Evolutionary conservation across 1,140 invertebrate species (phyloP).

Genomic region (Orchestia grillus): DNA sequence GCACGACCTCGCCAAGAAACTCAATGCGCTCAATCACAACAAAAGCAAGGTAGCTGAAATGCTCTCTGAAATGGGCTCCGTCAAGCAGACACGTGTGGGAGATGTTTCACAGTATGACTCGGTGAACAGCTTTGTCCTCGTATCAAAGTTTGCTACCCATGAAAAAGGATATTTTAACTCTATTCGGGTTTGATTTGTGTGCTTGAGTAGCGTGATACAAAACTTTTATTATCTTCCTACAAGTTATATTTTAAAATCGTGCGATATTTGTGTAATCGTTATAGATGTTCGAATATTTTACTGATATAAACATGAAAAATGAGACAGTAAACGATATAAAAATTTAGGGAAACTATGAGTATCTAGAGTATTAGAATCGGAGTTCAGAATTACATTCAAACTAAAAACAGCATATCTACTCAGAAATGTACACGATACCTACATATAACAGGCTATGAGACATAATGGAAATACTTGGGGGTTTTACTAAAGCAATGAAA

Average conservation of each 20-base stretch:
- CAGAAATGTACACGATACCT: not conserved
- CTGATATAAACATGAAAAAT: not conserved
- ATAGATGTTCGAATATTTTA: not conserved
- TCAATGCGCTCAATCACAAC: slow-evolving; percentile 62
- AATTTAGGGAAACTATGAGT: not conserved
- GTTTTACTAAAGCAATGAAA: too few relatives aligned
- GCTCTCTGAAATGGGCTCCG: not conserved
- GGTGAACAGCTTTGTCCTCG: not conserved
- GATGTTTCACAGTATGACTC: not conserved
- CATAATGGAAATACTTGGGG: too few relatives aligned
- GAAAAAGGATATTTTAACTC: not conserved
- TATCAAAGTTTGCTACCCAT: not conserved
- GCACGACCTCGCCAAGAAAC: slow-evolving; percentile 63
- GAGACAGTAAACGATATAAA: not conserved
- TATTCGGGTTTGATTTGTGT: not conserved
- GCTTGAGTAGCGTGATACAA: not conserved
- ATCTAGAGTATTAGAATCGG: not conserved
- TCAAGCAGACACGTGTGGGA: not conserved
- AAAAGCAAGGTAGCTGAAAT: slow-evolving; percentile 49
- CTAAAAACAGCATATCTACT: not conserved
- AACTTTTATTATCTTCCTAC: not conserved
- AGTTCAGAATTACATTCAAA: not conserved
- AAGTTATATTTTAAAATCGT: not conserved
- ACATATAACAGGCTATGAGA: not conserved
- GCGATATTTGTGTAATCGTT: not conserved